Conservation (phyloP, 1,140 invertebrate species). For the Caenorhabditis briggsae region DNA sequence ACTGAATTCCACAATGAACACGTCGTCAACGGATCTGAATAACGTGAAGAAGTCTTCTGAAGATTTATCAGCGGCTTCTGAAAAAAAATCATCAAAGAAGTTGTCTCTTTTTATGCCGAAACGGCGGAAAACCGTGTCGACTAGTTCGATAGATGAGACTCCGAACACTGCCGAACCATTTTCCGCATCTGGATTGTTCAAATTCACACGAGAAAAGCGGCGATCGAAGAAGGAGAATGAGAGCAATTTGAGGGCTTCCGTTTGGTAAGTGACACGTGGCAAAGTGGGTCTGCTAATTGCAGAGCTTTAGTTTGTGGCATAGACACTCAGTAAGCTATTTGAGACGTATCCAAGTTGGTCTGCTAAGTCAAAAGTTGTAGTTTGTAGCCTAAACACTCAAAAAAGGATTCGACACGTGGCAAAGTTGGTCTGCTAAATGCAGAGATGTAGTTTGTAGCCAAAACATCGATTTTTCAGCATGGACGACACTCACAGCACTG, state of each 20-base stretch:
- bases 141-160: conserved; percentile 40
- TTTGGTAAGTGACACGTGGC: too few species aligned
- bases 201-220: conserved; percentile 49
- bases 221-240: conserved; percentile 56
- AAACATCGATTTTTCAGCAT: conserved; percentile 60
- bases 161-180: conserved; percentile 31
- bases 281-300: conserved; percentile 63
- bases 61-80: background rate
- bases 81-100: conserved; percentile 36
- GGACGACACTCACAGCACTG: conserved; percentile 66
- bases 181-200: conserved; percentile 50
- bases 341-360: conserved; percentile 59
- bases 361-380: conserved; percentile 52
- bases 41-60: background rate
- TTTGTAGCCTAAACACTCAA: too few species aligned
- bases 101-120: conserved; percentile 48
- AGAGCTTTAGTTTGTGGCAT: conserved; percentile 45
- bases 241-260: conserved; percentile 4
- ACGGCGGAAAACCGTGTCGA: conserved; percentile 45
- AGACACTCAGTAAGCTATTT: conserved; percentile 72
- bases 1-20: background rate
- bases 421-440: background rate
- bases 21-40: background rate
- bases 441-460: background rate
- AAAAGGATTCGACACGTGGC: too few species aligned